These are phyloP conservation scores for Pantherophis alleghaniensis DNA, from an alignment of 2,797 vertebrate species.

Conservation along the genomic window DNA sequence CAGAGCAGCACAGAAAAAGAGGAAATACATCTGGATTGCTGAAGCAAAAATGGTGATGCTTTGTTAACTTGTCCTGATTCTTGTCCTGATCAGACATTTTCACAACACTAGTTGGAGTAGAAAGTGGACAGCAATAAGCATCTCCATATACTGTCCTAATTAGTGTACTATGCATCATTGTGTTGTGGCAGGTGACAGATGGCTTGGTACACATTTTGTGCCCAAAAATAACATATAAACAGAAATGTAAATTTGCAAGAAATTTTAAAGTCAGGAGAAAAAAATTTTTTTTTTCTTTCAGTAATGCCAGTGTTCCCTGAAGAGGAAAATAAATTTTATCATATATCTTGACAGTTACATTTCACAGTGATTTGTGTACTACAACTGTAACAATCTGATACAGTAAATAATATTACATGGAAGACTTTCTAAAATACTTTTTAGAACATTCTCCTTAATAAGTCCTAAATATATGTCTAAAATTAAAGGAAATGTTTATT, in stretches of 20 bases:
- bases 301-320: not conserved
- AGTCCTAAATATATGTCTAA: not conserved
- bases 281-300: not conserved
- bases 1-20: not conserved
- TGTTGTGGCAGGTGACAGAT: not conserved
- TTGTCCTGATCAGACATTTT: not conserved
- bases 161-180: not conserved
- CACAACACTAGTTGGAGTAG: not conserved
- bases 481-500: not conserved
- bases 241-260: not conserved
- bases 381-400: not conserved
- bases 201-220: not conserved
- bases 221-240: not conserved
- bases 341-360: not conserved
- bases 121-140: not conserved
- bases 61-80: not conserved
- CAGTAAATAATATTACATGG: not conserved
- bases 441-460: not conserved
- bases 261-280: not conserved
- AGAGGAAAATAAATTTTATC: not conserved
- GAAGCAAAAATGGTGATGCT: not conserved
- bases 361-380: not conserved
- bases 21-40: not conserved
- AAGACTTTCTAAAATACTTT: not conserved
- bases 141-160: not conserved